phyloP scores from a whole-genome alignment of 2,888 invertebrate species.

The Agrotis puta region DNA sequence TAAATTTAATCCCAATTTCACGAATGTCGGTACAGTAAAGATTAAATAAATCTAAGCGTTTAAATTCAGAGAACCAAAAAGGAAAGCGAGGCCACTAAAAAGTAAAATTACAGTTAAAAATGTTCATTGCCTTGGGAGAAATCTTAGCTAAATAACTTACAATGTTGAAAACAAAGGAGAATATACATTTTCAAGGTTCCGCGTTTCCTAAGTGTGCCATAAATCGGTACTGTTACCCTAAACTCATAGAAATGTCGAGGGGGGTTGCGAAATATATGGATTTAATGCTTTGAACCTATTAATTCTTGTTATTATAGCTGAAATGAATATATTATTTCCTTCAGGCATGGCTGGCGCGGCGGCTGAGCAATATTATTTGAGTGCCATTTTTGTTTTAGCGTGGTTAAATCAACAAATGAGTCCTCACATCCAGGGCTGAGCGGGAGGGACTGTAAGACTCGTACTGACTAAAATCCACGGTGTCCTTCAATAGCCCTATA shows the following conservation, averaged over 20 bases:
- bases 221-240: conserved; percentile 51
- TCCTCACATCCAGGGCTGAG: too few species aligned
- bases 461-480: too few species aligned
- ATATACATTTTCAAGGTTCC: conserved; percentile 45
- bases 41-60: background rate
- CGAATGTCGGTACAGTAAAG: background rate
- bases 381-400: background rate
- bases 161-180: conserved; percentile 43
- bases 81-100: background rate
- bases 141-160: conserved; percentile 50
- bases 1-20: too few species aligned
- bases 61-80: background rate
- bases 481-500: too few species aligned
- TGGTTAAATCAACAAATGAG: too few species aligned
- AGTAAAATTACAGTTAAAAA: conserved; percentile 25
- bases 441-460: too few species aligned
- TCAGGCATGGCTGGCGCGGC: too few species aligned
- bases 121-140: conserved; percentile 37
- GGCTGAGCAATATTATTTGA: conserved; percentile 4
- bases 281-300: conserved; percentile 35
- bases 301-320: conserved; percentile 30
- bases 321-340: conserved; percentile 33
- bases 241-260: conserved; percentile 44
- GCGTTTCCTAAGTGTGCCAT: conserved; percentile 50
- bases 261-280: conserved; percentile 46